Percentiles rank a stretch among this genome's conserved stretches.
Conservation (phyloP, 2,113 vertebrate species). For the Zapornia atra region DNA sequence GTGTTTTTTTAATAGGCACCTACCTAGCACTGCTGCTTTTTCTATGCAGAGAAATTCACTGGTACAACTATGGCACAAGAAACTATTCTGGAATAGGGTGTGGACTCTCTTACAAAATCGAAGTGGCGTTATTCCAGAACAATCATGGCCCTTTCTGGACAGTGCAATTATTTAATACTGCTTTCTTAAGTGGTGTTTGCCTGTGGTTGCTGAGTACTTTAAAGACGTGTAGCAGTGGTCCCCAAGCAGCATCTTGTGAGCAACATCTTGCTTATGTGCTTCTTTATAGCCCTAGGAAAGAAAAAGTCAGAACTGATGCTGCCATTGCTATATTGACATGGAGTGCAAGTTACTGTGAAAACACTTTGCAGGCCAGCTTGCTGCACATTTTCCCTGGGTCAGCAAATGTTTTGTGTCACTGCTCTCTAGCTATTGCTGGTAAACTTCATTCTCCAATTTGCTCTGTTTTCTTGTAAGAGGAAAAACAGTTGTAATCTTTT, state of each 20-base stretch:
- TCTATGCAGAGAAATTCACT: fast-evolving
- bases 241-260: neutral
- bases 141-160: neutral
- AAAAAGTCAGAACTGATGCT: neutral
- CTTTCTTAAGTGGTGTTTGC: neutral
- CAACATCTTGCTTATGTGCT: neutral
- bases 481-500: neutral
- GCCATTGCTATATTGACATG: neutral
- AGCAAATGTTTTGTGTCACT: neutral
- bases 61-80: neutral
- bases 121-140: neutral
- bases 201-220: neutral
- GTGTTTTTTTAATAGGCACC: neutral
- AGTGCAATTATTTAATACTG: neutral
- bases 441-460: neutral
- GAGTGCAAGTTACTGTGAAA: neutral
- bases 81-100: neutral
- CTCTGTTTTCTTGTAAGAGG: neutral
- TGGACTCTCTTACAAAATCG: neutral
- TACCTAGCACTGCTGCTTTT: neutral
- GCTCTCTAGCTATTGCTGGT: neutral
- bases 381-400: neutral
- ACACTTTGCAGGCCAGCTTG: neutral
- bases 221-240: neutral
- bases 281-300: neutral